Percentiles rank a stretch among this genome's conserved stretches.
phyloP scores from a whole-genome alignment of 2,797 vertebrate species.

The Coregonus sp. region DNA sequence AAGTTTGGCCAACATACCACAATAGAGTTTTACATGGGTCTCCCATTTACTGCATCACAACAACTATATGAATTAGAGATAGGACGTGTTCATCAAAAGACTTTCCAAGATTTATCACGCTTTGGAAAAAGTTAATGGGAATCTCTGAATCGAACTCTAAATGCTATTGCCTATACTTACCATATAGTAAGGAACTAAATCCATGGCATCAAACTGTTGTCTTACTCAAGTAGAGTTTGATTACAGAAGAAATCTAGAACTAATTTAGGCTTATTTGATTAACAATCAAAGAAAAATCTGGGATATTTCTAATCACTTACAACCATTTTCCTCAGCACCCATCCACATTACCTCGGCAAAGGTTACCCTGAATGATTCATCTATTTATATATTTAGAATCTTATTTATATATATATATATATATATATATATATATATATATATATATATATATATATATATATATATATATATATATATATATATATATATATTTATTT shows the following conservation, averaged over 20 bases:
- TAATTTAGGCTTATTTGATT: background rate
- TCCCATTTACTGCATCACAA: background rate
- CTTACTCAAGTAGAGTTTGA: background rate
- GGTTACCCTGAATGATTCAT: background rate
- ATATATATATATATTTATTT: background rate
- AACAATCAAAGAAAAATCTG: background rate
- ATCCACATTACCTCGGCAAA: background rate
- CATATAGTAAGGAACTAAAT: background rate
- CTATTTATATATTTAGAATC: background rate
- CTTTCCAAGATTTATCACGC: background rate
- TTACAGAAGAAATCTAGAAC: background rate
- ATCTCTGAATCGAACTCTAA: background rate
- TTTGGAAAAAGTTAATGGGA: background rate
- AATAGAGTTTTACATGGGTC: no score
- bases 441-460: no score
- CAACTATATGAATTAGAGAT: background rate
- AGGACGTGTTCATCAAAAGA: background rate
- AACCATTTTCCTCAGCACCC: background rate
- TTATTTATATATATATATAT: no score
- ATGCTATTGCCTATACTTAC: background rate
- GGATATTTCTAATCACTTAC: background rate
- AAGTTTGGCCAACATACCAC: no score
- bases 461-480: no score
- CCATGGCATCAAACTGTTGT: background rate
- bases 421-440: no score